A percentile compares a stretch with the other conserved stretches of the same genome.
Evolutionary conservation across 1,140 invertebrate species (phyloP).

Genomic region (Euglossa dilemma): DNA sequence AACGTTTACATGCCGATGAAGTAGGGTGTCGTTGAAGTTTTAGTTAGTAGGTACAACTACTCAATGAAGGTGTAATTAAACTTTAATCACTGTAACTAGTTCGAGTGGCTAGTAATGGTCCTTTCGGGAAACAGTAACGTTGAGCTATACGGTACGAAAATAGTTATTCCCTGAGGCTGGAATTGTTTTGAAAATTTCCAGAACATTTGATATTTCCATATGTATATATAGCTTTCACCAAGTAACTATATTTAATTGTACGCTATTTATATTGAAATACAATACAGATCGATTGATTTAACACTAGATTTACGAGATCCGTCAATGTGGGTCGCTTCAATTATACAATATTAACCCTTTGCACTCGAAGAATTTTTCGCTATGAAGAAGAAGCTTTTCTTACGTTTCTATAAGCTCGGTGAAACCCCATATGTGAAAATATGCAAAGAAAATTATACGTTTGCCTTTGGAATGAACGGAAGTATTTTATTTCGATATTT

Average conservation of each 20-base stretch:
- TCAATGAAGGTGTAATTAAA: constrained; percentile 75
- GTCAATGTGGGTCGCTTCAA: too few relatives aligned
- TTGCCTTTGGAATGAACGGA: too few relatives aligned
- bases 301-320: too few relatives aligned
- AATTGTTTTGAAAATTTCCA: constrained; percentile 55
- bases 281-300: background rate
- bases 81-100: constrained; percentile 71
- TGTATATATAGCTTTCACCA: constrained; percentile 26
- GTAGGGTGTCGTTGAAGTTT: constrained; percentile 63
- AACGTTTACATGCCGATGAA: constrained; percentile 6
- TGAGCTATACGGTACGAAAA: constrained; percentile 57
- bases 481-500: too few relatives aligned
- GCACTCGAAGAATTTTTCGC: too few relatives aligned
- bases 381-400: too few relatives aligned
- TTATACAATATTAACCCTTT: too few relatives aligned
- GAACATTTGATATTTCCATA: constrained; percentile 50
- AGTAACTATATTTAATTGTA: background rate
- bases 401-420: too few relatives aligned
- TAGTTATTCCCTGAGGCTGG: constrained; percentile 46
- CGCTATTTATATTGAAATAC: background rate
- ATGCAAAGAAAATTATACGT: too few relatives aligned
- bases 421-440: too few relatives aligned
- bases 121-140: constrained; percentile 61
- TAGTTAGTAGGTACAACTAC: constrained; percentile 66
- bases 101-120: constrained; percentile 67